These are phyloP conservation scores for Prietella phreatophila DNA, from an alignment of 2,113 vertebrate genomes.

Conservation along the genomic window DNA sequence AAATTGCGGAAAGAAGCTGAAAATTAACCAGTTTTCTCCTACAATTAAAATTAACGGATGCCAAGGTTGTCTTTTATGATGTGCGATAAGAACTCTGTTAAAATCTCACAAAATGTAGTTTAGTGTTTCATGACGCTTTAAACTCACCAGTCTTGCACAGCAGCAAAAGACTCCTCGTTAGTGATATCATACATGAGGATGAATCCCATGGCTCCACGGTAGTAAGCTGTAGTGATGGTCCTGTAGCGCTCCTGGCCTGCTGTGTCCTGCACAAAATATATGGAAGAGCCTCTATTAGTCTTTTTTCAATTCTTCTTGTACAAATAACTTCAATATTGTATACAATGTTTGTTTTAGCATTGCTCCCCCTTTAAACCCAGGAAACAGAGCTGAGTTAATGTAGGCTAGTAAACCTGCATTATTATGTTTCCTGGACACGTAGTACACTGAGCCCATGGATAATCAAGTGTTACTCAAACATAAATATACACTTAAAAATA, in stretches of 20 bases:
- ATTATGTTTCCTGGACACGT: not conserved
- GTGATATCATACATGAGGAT: slow-evolving; percentile 91
- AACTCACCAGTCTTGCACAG: slow-evolving; percentile 86
- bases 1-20: too few relatives aligned
- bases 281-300: not conserved
- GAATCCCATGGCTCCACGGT: slow-evolving; percentile 87
- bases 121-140: too few relatives aligned
- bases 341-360: slow-evolving; percentile 11
- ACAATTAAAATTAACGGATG: too few relatives aligned
- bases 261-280: slow-evolving; percentile 74
- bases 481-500: not conserved
- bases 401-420: not conserved
- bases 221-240: slow-evolving; percentile 88
- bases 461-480: not conserved
- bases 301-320: not conserved
- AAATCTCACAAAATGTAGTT: too few relatives aligned
- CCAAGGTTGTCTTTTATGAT: too few relatives aligned
- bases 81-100: too few relatives aligned
- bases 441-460: not conserved
- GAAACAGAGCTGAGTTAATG: not conserved
- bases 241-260: slow-evolving; percentile 87
- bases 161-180: slow-evolving; percentile 86
- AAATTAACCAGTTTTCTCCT: too few relatives aligned
- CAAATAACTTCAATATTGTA: not conserved
- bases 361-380: not conserved